phyloP scores from a whole-genome alignment of 2,888 invertebrate species.

The Acanthopleura granulata region DNA sequence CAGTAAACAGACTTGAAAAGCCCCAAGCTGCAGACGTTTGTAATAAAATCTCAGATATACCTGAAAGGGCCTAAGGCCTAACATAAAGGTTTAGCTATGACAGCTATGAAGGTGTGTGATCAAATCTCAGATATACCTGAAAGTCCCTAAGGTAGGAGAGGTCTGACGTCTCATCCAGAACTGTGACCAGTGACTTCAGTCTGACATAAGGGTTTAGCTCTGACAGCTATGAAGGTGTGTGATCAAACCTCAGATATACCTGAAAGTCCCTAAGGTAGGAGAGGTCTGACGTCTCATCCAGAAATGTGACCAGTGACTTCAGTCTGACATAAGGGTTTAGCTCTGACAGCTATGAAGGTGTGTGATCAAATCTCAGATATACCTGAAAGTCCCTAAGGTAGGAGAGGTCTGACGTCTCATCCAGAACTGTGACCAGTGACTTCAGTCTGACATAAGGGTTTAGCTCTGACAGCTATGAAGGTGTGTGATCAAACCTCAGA shows the following conservation, averaged over 20 bases:
- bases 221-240: no score
- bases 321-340: constrained; percentile 68
- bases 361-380: not conserved
- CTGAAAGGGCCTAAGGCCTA: no score
- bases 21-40: no score
- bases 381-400: constrained; percentile 49
- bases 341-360: constrained; percentile 35
- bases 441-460: constrained; percentile 67
- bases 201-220: constrained; percentile 68
- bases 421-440: constrained; percentile 41
- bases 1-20: no score
- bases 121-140: no score
- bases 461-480: constrained; percentile 44
- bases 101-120: no score
- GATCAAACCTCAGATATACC: not conserved
- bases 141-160: constrained; percentile 54
- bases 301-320: constrained; percentile 38
- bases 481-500: no score
- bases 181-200: constrained; percentile 44
- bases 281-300: constrained; percentile 48
- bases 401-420: constrained; percentile 44
- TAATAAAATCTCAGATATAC: no score
- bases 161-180: constrained; percentile 46
- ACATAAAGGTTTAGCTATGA: no score
- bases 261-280: constrained; percentile 50